Evolutionary conservation across 2,888 invertebrate genomes (phyloP).

Genomic region (Yponomeuta plumbellus): DNA sequence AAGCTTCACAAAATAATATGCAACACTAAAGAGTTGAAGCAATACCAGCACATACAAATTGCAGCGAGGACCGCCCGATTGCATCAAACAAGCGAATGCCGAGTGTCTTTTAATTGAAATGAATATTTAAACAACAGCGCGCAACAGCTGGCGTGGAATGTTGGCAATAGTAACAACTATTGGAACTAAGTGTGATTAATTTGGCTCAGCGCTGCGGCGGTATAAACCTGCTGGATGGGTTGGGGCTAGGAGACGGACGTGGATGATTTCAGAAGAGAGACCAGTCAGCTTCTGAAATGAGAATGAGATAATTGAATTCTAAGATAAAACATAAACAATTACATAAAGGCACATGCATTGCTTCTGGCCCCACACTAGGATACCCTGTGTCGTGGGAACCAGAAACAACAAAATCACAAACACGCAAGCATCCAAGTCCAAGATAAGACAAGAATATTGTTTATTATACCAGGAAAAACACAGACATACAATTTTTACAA

Average conservation of each 20-base stretch:
- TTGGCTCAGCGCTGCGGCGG: constrained; percentile 1
- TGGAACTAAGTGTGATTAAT: constrained; percentile 14
- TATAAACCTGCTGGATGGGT: background rate
- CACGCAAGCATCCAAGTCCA: too few relatives aligned
- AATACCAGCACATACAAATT: background rate
- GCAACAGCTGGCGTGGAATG: constrained; percentile 4
- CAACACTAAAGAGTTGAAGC: background rate
- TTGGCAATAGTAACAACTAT: constrained; percentile 13
- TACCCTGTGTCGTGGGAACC: too few relatives aligned
- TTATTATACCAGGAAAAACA: too few relatives aligned
- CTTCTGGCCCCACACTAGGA: too few relatives aligned
- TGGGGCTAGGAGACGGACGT: background rate
- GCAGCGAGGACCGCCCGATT: background rate
- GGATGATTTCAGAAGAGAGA: too few relatives aligned
- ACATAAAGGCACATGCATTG: too few relatives aligned
- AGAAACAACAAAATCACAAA: too few relatives aligned
- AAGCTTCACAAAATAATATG: background rate
- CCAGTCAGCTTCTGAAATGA: too few relatives aligned
- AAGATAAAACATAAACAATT: too few relatives aligned
- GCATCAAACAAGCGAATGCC: background rate
- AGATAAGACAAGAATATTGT: too few relatives aligned
- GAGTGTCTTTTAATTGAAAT: constrained; percentile 8
- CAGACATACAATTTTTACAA: too few relatives aligned
- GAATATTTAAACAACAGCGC: constrained; percentile 4
- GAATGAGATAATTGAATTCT: too few relatives aligned